Percentiles rank a stretch among this genome's conserved stretches.
Evolutionary conservation across 2,113 vertebrate genomes (phyloP).

Genomic region (Ptilorrhoa leucosticta): DNA sequence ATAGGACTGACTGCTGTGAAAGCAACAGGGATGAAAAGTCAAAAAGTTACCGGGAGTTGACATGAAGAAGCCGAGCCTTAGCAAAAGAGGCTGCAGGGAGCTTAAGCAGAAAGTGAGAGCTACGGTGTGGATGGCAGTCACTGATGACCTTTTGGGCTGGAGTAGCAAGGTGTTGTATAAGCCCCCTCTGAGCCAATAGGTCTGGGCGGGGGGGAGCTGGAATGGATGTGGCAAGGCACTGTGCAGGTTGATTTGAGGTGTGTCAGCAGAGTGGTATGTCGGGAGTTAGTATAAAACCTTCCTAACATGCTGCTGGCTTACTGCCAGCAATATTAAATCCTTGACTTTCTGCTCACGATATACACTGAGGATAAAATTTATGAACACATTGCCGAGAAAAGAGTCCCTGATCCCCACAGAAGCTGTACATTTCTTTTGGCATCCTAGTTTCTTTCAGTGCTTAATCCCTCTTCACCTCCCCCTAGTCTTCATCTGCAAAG

Average conservation of each 20-base stretch:
- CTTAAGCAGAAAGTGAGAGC: background rate
- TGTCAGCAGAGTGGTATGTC: background rate
- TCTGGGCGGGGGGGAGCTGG: background rate
- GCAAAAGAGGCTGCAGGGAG: background rate
- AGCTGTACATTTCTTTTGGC: conserved; percentile 1
- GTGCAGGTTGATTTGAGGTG: background rate
- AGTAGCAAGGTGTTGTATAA: background rate
- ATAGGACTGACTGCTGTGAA: background rate
- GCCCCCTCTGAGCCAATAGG: background rate
- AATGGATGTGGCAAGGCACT: background rate
- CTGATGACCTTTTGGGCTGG: background rate
- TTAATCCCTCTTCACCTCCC: background rate
- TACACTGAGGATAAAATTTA: conserved; percentile 19
- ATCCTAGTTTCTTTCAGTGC: background rate
- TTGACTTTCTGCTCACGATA: conserved; percentile 1
- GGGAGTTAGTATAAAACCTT: background rate
- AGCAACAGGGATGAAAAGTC: background rate
- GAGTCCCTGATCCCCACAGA: background rate
- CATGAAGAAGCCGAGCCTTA: background rate
- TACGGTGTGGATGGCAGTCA: background rate
- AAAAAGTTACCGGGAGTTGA: background rate
- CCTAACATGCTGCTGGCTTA: background rate
- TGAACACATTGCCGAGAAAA: background rate
- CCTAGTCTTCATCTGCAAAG: background rate
- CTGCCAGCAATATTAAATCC: background rate